Evolutionary conservation across 2,113 vertebrate genomes (phyloP), one percentile per base, ranked within the genome.

Genomic region (Ciconia boyciana): DNA sequence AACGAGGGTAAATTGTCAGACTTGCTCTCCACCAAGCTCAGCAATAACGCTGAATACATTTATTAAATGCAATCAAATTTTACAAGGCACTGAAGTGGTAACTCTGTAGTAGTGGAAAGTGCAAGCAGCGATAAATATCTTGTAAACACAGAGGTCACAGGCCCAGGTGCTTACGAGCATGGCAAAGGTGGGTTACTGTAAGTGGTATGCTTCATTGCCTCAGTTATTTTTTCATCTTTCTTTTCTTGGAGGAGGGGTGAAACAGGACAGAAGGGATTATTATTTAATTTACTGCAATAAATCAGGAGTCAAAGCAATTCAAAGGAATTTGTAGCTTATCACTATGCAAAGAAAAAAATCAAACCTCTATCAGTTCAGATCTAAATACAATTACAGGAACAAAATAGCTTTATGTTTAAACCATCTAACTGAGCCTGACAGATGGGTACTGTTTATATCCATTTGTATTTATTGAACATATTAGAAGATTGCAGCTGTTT

Each of bases 341-440:
- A 83, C 64, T 88, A 96, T 93, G 87, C 84, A 91, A 95, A 97
- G 92, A 64, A 96, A 64, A 96, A 97, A 97, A 97, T 96, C 96
- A 97, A 95, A 94, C 94, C 93, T 96, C 91, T 71, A 94, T 96
- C 96, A 88, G 24, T 93, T 97, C 92, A 96, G 49, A 96, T 97
- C 97, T 97, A 97, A 98, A 98, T 95, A 97, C 83, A 97, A 97
- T 97, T 97, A 97, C 39, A 92, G 84, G 87, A 97, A 96, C 97
- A 97, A 97, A 98, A 98, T 89, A 94, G 96, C 91, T 89, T 72
- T 46, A 89, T 77, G 81, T 93, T 95, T 81, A 95, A 96, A 85
- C 78, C 92, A 93, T 82, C 92, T 95, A 91, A 91, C 62, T 8
- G 54, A 95, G 84, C 58, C 89, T 87, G 95, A 95, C 96, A 95